Conservation (phyloP, 1,140 invertebrate genomes). For the Drosophila truncata region DNA sequence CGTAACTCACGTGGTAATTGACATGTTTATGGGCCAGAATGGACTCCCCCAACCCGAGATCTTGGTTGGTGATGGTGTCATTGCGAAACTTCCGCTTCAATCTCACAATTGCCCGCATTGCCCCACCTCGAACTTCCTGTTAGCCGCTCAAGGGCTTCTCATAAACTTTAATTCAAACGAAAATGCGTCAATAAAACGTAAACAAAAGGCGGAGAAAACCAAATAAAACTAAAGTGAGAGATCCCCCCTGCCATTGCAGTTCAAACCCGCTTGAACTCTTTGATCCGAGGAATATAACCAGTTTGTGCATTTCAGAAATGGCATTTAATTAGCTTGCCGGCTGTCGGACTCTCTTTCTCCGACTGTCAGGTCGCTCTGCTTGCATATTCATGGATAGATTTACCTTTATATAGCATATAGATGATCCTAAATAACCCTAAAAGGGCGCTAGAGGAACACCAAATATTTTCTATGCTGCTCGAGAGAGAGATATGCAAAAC, state of each 20-base stretch:
- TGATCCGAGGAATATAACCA: constrained; percentile 41
- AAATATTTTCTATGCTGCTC: constrained; percentile 46
- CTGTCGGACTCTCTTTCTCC: constrained; percentile 23
- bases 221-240: constrained; percentile 21
- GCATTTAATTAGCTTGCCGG: constrained; percentile 72
- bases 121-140: constrained; percentile 50
- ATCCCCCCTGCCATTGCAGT: constrained; percentile 47
- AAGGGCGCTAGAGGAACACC: constrained; percentile 54
- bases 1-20: constrained; percentile 76
- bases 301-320: constrained; percentile 62
- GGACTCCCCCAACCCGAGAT: not conserved
- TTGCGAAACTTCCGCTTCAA: constrained; percentile 67
- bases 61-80: constrained; percentile 47
- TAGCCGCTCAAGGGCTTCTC: constrained; percentile 13
- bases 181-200: constrained; percentile 61
- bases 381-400: constrained; percentile 54
- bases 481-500: constrained; percentile 66
- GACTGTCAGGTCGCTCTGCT: constrained; percentile 18
- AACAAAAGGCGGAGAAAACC: constrained; percentile 40
- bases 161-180: constrained; percentile 63
- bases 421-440: constrained; percentile 54
- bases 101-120: constrained; percentile 55
- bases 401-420: not conserved
- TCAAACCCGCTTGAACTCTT: constrained; percentile 31
- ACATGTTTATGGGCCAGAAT: constrained; percentile 69